Base-by-base conservation (phyloP, 2,797 vertebrate genomes). In the Naso thynnoides region DNA sequence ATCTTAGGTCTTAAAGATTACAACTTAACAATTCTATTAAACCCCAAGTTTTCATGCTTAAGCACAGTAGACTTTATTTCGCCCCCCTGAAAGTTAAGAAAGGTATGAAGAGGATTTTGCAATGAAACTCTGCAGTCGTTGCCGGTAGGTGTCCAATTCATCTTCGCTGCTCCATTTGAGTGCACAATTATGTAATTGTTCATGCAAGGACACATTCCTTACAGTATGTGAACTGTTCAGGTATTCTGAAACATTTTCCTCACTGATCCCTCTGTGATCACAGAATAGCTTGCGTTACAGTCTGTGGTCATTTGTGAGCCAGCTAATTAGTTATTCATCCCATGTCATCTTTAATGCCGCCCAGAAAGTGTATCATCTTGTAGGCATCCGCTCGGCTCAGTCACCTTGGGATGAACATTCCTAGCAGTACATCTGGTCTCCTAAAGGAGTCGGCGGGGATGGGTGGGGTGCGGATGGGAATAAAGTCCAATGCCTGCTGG, bases 291-390 rank as follows among this genome's bases (percentile, higher is more conserved):
- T 11, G 71, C 83, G 79, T 84, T 89, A 71, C 83, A 87, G 76
- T 82, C 66, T 84, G 67, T 60, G 68, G 71, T 82, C 55, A 73
- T 78, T 62, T 79, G 38, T 72, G 67, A 82, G 80, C 41, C 47
- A 74, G 69, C 76, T 81, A 76, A 86, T 91, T 83, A 78, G 70
- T 80, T 86, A 90, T 88, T 88, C 80, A 49, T 85, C 76, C 57
- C 76, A 59, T 82, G 83, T 82, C 76, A 76, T 88, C 87, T 83
- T 85, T 78, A 89, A 86, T 73, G 74, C 69, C 69, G 60, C 78
- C 83, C 79, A 76, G 56, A 66, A 63, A 70, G 61, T 82, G 74
- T 52, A 74, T 86, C 82, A 79, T 87, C 72, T 55, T 75, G 80
- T 83, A 79, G 75, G 83, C 61, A 49, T 81, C 78, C 23, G 44